Base-by-base conservation (phyloP, 2,113 vertebrate genomes). In the Chrysochloris asiatica region DNA sequence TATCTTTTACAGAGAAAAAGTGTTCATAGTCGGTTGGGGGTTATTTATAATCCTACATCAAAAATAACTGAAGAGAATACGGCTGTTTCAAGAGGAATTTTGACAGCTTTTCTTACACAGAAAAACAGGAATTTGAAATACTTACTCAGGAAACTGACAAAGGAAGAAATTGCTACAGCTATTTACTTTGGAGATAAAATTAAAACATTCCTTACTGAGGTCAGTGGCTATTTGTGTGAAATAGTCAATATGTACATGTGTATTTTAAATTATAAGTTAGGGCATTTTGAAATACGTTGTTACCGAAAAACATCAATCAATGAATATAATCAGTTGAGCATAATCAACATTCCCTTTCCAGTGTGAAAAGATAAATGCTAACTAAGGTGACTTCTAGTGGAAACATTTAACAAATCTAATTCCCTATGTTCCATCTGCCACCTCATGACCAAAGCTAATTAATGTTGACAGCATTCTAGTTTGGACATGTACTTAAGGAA, bases 21-120 rank as follows among this genome's bases (percentile, higher is more conserved):
- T 97, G 96, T 96, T 76, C 98, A 98, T 93, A 96, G 98, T 83
- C 98, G 99, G 36, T 41, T 99, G 61, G 99, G 99, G 22, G 94
- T 99, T 98, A 98, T 99, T 97, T 98, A 98, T 98, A 99, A 99
- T 97, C 99, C 98, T 91, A 94, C 97, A 56, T 98, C 98, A 96
- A 98, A 98, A 97, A 98, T 98, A 97, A 98, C 96, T 33, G 98
- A 99, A 97, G 98, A 99, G 76, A 99, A 97, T 96, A 99, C 98
- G 56, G 92, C 93, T 87, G 95, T 99, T 97, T 99, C 99, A 95
- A 98, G 98, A 97, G 99, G 98, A 95, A 97, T 99, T 96, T 98
- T 98, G 98, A 96, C 98, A 43, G 98, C 98, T 93, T 98, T 99
- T 88, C 97, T 99, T 94, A 99, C 98, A 11, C 99, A 99, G 96